Conservation (phyloP, 2,888 invertebrate genomes). For the Smittia aterrima region DNA sequence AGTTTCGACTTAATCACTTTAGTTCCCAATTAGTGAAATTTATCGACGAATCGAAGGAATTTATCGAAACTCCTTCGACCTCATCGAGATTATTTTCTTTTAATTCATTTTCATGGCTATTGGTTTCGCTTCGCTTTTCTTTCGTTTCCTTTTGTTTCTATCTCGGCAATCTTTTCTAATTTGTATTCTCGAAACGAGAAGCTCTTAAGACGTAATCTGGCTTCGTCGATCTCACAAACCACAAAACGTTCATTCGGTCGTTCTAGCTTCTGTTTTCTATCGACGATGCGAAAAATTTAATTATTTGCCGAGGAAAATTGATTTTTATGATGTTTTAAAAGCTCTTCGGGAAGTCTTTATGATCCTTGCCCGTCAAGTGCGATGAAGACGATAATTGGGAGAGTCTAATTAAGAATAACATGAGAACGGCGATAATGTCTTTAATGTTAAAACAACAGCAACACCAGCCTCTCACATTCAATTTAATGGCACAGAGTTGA, state of each 20-base stretch:
- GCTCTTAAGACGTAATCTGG: neutral
- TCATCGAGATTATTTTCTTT: conserved; percentile 11
- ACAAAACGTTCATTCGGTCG: neutral
- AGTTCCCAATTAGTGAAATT: conserved; percentile 25
- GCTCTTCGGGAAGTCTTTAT: neutral
- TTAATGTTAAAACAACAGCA: conserved; percentile 9
- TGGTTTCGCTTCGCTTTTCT: conserved; percentile 3
- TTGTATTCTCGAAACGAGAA: neutral
- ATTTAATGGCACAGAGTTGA: neutral
- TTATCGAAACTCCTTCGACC: neutral
- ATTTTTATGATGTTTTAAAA: conserved; percentile 23
- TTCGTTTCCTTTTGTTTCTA: neutral
- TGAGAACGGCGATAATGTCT: neutral
- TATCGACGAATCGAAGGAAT: neutral
- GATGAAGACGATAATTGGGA: conserved; percentile 13
- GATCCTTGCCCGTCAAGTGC: neutral
- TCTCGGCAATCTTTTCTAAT: conserved; percentile 16
- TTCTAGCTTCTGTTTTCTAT: neutral
- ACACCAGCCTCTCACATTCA: neutral
- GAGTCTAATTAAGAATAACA: conserved; percentile 18
- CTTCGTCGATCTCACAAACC: neutral
- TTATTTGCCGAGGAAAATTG: conserved; percentile 12
- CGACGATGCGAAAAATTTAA: neutral
- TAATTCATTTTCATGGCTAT: conserved; percentile 17
- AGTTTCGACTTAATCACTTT: neutral